These are phyloP conservation scores for Orchesella cincta DNA, from an alignment of 1,140 invertebrate genomes.

Conservation along the genomic window DNA sequence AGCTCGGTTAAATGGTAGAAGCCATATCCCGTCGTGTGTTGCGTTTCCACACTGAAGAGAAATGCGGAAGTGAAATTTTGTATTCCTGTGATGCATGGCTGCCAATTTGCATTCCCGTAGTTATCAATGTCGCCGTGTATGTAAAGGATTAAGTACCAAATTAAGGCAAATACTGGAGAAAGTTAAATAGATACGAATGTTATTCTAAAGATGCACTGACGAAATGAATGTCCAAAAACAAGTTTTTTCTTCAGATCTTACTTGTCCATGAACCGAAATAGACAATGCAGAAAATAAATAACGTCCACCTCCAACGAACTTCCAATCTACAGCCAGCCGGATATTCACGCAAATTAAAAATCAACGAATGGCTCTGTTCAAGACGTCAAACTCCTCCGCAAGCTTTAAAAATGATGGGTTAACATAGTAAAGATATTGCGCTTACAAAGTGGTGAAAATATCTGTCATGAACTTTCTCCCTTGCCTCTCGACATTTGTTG, in stretches of 20 bases:
- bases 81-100: conserved; percentile 35
- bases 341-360: neutral
- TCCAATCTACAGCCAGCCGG: conserved; percentile 24
- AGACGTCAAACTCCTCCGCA: too few species aligned
- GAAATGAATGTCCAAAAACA: neutral
- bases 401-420: neutral
- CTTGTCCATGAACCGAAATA: conserved; percentile 46
- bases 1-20: conserved; percentile 41
- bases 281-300: conserved; percentile 25
- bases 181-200: conserved; percentile 17
- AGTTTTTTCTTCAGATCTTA: neutral
- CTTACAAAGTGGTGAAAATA: conserved; percentile 39
- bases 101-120: neutral
- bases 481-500: conserved; percentile 85
- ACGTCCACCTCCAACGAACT: conserved; percentile 34
- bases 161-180: conserved; percentile 38
- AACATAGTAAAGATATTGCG: neutral
- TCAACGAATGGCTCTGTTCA: too few species aligned
- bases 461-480: conserved; percentile 58
- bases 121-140: conserved; percentile 35
- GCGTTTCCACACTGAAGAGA: conserved; percentile 43
- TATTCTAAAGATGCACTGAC: neutral
- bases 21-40: conserved; percentile 44
- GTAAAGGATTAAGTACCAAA: conserved; percentile 38
- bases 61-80: conserved; percentile 40